Base-by-base conservation (phyloP, 2,797 vertebrate genomes). In the Sebastes trivittatus region DNA sequence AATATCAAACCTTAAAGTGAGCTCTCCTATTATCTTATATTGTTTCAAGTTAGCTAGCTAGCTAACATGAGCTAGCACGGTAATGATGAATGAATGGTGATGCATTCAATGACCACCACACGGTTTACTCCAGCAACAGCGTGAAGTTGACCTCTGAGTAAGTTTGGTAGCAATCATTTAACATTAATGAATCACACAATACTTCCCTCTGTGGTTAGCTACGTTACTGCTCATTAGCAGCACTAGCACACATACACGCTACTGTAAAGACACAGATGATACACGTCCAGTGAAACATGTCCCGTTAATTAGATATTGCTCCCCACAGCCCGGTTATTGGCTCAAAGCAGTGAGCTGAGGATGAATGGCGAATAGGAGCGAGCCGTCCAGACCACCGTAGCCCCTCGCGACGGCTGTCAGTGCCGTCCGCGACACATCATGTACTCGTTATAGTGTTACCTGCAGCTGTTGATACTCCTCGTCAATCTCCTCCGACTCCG, bases 381-480 rank as follows among this genome's bases (percentile, higher is more conserved):
- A 80, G 66, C 52, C 67, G 68, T 76, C 32, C 64, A 80, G 85
- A 84, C 52, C 78, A 76, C 52, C 55, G 29, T 29, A 88, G 78
- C 80, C 63, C 25, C 65, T 14, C 29, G 67, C 61, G 16, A 22
- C 75, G 46, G 23, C 67, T 77, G 80, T 83, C 87, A 78, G 66
- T 78, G 55, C 22, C 78, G 75, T 63, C 75, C 79, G 56, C 65
- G 80, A 29, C 60, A 73, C 3, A 30, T 11, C 1, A 27, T 23
- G 22, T 1, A 8, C 46, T 56, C 22, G 3, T 30, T 30, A 29
- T 5, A 54, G 20, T 11, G 38, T 32, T 92, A 98, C 98, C 97
- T 99, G 98, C 62, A 99, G 91, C 87, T 98, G 97, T 88, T 97
- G 96, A 88, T 97, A 98, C 90, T 97, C 98, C 76, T 93, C 93